These are phyloP conservation scores for Loriculus beryllinus DNA, from an alignment of 2,797 vertebrate genomes.

Conservation along the genomic window DNA sequence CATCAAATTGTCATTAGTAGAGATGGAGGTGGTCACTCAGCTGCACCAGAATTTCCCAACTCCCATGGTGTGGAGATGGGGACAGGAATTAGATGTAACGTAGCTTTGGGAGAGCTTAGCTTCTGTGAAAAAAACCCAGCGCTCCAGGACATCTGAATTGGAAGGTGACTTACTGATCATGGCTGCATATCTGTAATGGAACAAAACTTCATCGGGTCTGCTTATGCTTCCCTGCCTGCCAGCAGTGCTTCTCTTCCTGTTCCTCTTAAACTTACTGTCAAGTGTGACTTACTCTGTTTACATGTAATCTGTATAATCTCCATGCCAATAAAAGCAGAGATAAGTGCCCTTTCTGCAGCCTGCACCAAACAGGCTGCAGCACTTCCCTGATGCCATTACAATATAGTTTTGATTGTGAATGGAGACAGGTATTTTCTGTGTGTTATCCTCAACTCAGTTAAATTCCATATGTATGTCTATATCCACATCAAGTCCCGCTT, in stretches of 20 bases:
- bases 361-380: background rate
- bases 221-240: background rate
- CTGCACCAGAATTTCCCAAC: background rate
- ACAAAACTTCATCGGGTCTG: background rate
- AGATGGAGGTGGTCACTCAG: background rate
- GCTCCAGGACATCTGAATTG: background rate
- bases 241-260: background rate
- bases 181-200: background rate
- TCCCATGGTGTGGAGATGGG: background rate
- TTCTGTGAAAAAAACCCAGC: background rate
- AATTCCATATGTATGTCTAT: background rate
- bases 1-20: background rate
- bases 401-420: background rate
- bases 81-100: background rate
- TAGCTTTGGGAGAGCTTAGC: background rate
- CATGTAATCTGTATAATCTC: background rate
- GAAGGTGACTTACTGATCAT: background rate
- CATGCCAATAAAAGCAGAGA: background rate
- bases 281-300: background rate
- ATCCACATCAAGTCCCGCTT: background rate
- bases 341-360: background rate
- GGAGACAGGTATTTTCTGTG: background rate
- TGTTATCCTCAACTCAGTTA: background rate
- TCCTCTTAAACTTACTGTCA: fast-evolving
- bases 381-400: background rate